A percentile compares a stretch with the other conserved stretches of the same genome.
Conservation (phyloP, 2,888 invertebrate genomes). For the Macaria notata region DNA sequence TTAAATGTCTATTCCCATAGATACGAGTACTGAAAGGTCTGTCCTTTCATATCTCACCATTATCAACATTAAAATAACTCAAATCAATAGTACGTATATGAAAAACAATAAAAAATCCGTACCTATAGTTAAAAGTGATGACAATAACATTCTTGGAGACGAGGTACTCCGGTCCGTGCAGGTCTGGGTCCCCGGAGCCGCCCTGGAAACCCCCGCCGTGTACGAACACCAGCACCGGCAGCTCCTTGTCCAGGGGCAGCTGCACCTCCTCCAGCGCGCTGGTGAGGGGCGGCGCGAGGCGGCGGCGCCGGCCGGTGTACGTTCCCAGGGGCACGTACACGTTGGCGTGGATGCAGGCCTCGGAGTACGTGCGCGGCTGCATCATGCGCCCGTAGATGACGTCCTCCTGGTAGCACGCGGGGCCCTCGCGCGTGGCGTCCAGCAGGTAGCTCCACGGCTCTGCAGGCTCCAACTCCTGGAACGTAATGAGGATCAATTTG, state of each 20-base stretch:
- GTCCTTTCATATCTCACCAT: too few species aligned
- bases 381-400: constrained; percentile 58
- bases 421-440: constrained; percentile 81
- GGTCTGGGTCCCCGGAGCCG: constrained; percentile 66
- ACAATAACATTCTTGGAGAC: constrained; percentile 62
- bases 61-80: too few species aligned
- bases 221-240: constrained; percentile 68
- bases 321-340: constrained; percentile 59
- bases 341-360: constrained; percentile 69
- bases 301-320: constrained; percentile 1
- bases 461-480: constrained; percentile 78
- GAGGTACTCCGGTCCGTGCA: constrained; percentile 68
- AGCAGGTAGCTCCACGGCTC: constrained; percentile 74
- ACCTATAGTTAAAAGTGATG: constrained; percentile 76
- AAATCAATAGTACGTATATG: too few species aligned
- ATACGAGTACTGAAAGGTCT: too few species aligned
- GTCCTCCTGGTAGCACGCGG: constrained; percentile 83
- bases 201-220: constrained; percentile 73
- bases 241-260: constrained; percentile 22
- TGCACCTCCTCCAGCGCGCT: neutral
- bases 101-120: neutral
- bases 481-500: constrained; percentile 8
- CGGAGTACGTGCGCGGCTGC: constrained; percentile 49
- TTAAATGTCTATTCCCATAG: too few species aligned
- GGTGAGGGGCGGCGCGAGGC: constrained; percentile 13